Conservation (phyloP, 2,888 invertebrate genomes). For the Allacma fusca region DNA sequence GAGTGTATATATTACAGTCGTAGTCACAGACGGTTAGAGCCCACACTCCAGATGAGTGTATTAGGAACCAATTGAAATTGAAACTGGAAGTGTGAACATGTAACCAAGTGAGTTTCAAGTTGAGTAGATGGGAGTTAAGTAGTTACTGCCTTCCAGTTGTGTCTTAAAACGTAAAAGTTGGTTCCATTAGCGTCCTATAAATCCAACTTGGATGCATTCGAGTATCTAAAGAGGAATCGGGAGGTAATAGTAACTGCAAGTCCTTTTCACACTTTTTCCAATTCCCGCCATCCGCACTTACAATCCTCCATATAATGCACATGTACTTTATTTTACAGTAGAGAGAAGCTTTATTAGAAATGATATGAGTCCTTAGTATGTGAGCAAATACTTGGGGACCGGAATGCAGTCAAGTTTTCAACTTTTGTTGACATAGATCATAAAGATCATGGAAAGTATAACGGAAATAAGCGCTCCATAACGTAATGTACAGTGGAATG, state of each 20-base stretch:
- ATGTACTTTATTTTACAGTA: no score
- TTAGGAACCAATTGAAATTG: neutral
- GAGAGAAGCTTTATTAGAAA: no score
- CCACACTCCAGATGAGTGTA: neutral
- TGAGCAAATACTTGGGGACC: no score
- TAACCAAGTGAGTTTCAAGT: neutral
- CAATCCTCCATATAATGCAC: no score
- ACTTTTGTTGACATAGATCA: constrained; percentile 27
- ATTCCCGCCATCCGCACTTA: no score
- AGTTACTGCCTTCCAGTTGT: constrained; percentile 11
- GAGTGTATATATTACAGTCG: neutral
- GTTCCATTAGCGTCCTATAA: constrained; percentile 7
- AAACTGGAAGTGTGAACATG: neutral
- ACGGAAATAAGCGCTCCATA: neutral
- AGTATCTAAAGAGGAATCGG: neutral
- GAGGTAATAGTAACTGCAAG: neutral
- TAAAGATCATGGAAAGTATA: constrained; percentile 17
- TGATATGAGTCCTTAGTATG: no score
- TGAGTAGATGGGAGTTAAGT: neutral
- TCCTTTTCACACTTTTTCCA: no score
- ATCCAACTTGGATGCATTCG: neutral
- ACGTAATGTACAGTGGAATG: neutral
- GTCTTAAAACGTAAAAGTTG: constrained; percentile 16
- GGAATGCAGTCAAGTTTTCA: constrained; percentile 6
- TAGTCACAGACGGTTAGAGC: no score